Conservation (phyloP, 2,888 invertebrate species). For the Ormyrus pomaceus region DNA sequence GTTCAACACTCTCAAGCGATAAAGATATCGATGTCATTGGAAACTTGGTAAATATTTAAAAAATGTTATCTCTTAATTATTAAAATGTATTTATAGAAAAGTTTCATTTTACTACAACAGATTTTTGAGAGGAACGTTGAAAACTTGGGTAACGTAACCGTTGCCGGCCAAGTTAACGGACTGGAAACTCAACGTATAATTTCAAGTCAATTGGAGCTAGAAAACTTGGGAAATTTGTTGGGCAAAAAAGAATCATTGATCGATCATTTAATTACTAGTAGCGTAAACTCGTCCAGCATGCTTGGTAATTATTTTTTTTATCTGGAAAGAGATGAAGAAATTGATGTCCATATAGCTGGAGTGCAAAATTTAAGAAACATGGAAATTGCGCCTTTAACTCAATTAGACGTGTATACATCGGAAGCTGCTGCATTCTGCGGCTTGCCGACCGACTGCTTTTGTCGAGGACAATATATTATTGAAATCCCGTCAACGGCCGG, state of each 20-base stretch:
- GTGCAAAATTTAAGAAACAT: slow-evolving; percentile 58
- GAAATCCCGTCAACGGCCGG: slow-evolving; percentile 56
- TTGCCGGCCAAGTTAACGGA: slow-evolving; percentile 61
- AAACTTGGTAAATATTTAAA: slow-evolving; percentile 61
- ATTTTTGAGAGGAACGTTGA: slow-evolving; percentile 60
- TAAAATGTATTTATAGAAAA: background rate
- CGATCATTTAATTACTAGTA: background rate
- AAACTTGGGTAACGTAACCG: slow-evolving; percentile 41
- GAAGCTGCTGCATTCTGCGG: slow-evolving; percentile 62
- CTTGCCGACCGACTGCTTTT: slow-evolving; percentile 62
- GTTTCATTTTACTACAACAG: slow-evolving; percentile 51
- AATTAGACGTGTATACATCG: slow-evolving; percentile 62
- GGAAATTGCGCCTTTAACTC: slow-evolving; percentile 51
- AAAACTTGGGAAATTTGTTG: background rate
- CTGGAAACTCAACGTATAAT: background rate
- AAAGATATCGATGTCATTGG: slow-evolving; percentile 64
- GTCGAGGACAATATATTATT: slow-evolving; percentile 61
- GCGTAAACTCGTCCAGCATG: background rate
- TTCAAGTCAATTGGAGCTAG: background rate
- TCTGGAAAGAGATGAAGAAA: slow-evolving; percentile 61
- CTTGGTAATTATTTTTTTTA: slow-evolving; percentile 60
- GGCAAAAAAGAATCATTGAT: slow-evolving; percentile 5
- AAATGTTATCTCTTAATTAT: slow-evolving; percentile 3
- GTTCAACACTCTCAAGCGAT: slow-evolving; percentile 58
- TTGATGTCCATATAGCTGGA: slow-evolving; percentile 58